Conservation (phyloP, 2,113 vertebrate species). For the Protomyctophum bolini region DNA sequence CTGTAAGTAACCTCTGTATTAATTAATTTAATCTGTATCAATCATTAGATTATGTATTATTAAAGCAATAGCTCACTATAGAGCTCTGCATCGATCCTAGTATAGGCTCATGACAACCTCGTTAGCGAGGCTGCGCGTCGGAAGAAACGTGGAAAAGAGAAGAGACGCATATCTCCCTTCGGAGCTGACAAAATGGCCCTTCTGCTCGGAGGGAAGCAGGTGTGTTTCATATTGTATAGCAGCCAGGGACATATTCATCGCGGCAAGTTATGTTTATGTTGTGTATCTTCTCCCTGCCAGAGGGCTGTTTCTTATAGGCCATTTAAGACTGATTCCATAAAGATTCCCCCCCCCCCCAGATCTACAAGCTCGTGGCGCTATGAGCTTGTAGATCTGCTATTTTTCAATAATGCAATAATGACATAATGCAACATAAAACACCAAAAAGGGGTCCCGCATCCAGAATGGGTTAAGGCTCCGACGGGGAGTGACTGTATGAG, state of each 20-base stretch:
- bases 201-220: slow-evolving; percentile 38
- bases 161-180: slow-evolving; percentile 20
- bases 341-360: no score
- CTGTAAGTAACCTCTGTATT: no score
- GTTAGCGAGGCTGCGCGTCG: slow-evolving; percentile 40
- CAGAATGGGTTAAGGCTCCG: slow-evolving; percentile 6
- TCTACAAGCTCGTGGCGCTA: no score
- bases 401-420: no score
- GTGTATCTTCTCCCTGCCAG: slow-evolving; percentile 22
- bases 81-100: slow-evolving; percentile 48
- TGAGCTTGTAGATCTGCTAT: no score
- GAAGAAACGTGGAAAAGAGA: slow-evolving; percentile 11
- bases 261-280: slow-evolving; percentile 49
- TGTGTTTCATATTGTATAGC: slow-evolving; percentile 58
- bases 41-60: no score
- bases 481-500: slow-evolving; percentile 43
- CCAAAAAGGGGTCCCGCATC: no score
- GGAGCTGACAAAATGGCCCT: slow-evolving; percentile 30
- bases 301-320: slow-evolving; percentile 17
- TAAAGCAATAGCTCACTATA: no score
- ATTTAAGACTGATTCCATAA: no score
- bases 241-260: slow-evolving; percentile 39
- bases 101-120: slow-evolving; percentile 59
- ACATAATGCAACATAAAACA: no score
- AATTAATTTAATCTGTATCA: no score